These are phyloP conservation scores for Alsophila aescularia DNA, from an alignment of 2,888 invertebrate species.

Conservation along the genomic window DNA sequence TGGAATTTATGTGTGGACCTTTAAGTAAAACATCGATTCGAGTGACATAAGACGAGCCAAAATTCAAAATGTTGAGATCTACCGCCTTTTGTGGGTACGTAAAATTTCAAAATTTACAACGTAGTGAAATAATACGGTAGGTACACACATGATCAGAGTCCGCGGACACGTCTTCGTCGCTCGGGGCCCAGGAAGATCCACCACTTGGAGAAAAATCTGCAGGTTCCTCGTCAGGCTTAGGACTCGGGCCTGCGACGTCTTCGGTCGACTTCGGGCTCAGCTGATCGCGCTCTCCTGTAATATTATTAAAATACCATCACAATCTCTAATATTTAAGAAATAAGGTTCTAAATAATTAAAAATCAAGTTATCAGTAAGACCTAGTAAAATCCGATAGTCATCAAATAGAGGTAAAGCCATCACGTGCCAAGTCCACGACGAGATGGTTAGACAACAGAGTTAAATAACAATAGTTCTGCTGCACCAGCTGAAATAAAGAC, in stretches of 20 bases:
- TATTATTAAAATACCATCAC: not conserved
- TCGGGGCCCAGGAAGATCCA: slow-evolving; percentile 68
- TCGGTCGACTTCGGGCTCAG: slow-evolving; percentile 42
- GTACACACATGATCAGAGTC: slow-evolving; percentile 51
- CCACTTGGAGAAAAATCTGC: slow-evolving; percentile 64
- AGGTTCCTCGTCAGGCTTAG: slow-evolving; percentile 48
- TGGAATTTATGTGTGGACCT: too few species aligned
- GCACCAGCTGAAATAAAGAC: not conserved
- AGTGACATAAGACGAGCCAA: too few species aligned
- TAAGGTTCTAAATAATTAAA: not conserved
- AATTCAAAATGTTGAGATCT: too few species aligned
- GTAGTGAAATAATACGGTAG: too few species aligned
- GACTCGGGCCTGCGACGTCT: slow-evolving; percentile 45
- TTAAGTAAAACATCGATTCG: too few species aligned
- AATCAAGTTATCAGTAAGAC: not conserved
- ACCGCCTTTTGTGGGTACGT: too few species aligned
- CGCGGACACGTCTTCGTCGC: slow-evolving; percentile 55
- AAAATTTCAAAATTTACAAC: too few species aligned
- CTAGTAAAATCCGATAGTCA: not conserved
- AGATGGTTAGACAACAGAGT: not conserved
- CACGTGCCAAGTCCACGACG: not conserved
- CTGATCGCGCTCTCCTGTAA: slow-evolving; percentile 15
- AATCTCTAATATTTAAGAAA: not conserved
- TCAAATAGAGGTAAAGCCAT: slow-evolving; percentile 4
- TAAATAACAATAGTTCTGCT: not conserved